A percentile compares a stretch with the other conserved stretches of the same genome.
Evolutionary conservation across 2,797 vertebrate species (phyloP).

Genomic region (Xyrichtys novacula): DNA sequence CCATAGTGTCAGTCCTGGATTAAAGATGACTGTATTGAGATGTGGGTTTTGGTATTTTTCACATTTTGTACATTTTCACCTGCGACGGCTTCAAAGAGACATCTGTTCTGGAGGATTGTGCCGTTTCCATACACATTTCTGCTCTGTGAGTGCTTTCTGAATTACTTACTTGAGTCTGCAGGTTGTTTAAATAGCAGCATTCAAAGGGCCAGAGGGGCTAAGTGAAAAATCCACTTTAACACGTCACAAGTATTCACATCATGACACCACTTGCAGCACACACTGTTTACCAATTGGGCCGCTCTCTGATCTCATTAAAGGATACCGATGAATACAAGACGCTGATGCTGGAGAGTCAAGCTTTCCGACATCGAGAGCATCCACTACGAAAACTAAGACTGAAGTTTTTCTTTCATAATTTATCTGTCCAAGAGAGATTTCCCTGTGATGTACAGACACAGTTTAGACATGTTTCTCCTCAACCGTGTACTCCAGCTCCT

Average conservation of each 20-base stretch:
- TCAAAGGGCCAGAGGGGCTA: slow-evolving; percentile 38
- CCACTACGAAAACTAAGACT: neutral
- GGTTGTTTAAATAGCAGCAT: slow-evolving; percentile 18
- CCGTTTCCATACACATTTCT: neutral
- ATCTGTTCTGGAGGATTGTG: neutral
- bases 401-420: slow-evolving; percentile 13
- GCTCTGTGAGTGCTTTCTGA: slow-evolving; percentile 7
- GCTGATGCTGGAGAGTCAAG: slow-evolving; percentile 16
- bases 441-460: slow-evolving; percentile 10
- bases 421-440: neutral
- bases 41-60: no score
- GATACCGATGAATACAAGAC: slow-evolving; percentile 15
- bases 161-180: slow-evolving; percentile 9
- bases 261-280: slow-evolving; percentile 6
- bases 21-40: no score
- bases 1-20: no score
- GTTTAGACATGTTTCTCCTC: neutral
- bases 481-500: slow-evolving; percentile 2
- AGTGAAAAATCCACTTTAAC: slow-evolving; percentile 63
- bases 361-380: neutral
- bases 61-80: no score
- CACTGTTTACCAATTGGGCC: slow-evolving; percentile 31
- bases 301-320: slow-evolving; percentile 58
- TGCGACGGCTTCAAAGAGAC: neutral
- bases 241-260: slow-evolving; percentile 28